phyloP scores from a whole-genome alignment of 2,113 vertebrate genomes.

The Strix uralensis region DNA sequence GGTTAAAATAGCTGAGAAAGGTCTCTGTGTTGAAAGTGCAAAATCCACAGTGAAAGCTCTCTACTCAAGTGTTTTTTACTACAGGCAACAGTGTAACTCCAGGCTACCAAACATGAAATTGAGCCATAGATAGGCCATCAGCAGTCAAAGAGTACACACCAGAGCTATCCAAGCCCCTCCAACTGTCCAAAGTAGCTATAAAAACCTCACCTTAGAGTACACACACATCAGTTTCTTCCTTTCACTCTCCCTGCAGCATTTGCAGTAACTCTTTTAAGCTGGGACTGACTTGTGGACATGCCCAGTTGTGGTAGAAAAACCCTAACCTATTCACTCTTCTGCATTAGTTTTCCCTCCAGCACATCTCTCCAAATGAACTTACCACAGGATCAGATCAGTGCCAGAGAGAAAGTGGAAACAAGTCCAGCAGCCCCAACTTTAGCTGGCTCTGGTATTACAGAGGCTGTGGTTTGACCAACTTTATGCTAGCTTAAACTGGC shows the following conservation, averaged over 20 bases:
- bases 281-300: fast-evolving
- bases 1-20: not conserved
- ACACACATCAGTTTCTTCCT: not conserved
- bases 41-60: not conserved
- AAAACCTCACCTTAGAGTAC: not conserved
- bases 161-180: not conserved
- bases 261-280: not conserved
- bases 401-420: not conserved
- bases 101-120: not conserved
- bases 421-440: not conserved
- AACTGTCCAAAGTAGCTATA: not conserved
- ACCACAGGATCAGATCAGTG: not conserved
- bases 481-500: fast-evolving
- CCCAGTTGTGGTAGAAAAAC: not conserved
- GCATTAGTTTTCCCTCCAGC: not conserved
- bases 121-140: not conserved
- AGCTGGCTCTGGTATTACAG: not conserved
- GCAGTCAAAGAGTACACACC: not conserved
- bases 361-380: not conserved
- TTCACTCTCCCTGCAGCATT: not conserved
- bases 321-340: not conserved
- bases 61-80: not conserved
- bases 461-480: not conserved
- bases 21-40: not conserved
- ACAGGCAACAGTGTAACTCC: not conserved